A percentile compares a stretch with the other conserved stretches of the same genome.
These are phyloP conservation scores for Amphiduros pacificus DNA, from an alignment of 2,888 invertebrate species.

Conservation along the genomic window DNA sequence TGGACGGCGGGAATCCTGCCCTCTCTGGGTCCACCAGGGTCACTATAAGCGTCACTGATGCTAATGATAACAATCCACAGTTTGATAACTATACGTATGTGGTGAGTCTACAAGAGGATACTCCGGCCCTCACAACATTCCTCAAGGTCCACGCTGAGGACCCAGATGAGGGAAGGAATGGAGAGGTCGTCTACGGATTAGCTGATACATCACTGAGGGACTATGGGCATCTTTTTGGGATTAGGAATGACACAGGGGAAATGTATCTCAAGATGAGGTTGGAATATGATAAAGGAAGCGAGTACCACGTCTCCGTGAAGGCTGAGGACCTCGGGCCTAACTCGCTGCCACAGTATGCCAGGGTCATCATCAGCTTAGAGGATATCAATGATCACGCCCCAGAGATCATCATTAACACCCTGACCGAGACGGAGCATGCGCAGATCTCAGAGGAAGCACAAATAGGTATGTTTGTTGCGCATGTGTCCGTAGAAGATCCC, in stretches of 20 bases:
- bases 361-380: constrained; percentile 22
- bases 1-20: constrained; percentile 27
- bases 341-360: constrained; percentile 14
- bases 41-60: constrained; percentile 17
- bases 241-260: constrained; percentile 22
- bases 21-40: constrained; percentile 22
- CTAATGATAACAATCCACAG: constrained; percentile 44
- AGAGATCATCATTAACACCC: constrained; percentile 21
- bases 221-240: constrained; percentile 12
- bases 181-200: constrained; percentile 18
- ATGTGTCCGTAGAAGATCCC: constrained; percentile 7
- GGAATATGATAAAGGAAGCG: constrained; percentile 2
- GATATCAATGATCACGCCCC: constrained; percentile 31
- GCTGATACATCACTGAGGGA: neutral
- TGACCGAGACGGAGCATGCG: constrained; percentile 13
- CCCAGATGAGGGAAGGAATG: constrained; percentile 20
- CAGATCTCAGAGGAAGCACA: constrained; percentile 23
- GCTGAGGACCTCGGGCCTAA: constrained; percentile 21
- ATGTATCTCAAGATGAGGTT: constrained; percentile 4
- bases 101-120: constrained; percentile 21
- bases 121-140: constrained; percentile 18
- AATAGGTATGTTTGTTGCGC: constrained; percentile 11
- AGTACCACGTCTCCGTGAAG: constrained; percentile 17
- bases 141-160: constrained; percentile 24
- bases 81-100: constrained; percentile 25